These are phyloP conservation scores for Lordiphosa clarofinis DNA, from an alignment of 1,140 invertebrate species.

Conservation along the genomic window DNA sequence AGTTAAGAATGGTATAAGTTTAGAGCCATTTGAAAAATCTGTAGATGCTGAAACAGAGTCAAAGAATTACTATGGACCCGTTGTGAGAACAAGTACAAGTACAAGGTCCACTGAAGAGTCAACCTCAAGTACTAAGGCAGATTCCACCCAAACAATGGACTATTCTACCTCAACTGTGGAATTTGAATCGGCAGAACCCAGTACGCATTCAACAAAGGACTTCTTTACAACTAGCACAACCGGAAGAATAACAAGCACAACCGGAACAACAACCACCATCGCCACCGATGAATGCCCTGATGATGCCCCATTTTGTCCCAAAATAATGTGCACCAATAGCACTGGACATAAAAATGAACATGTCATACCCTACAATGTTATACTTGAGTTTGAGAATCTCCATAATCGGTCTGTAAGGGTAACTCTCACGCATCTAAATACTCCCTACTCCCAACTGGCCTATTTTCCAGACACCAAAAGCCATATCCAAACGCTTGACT, in stretches of 20 bases:
- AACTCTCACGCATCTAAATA: too few relatives aligned
- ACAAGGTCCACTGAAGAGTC: background rate
- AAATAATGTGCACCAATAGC: background rate
- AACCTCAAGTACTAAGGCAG: too few relatives aligned
- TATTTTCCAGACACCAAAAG: slow-evolving; percentile 16
- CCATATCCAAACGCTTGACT: background rate
- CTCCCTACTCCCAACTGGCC: slow-evolving; percentile 2
- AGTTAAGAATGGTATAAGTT: background rate
- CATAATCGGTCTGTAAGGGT: too few relatives aligned
- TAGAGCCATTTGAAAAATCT: background rate
- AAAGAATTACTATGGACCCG: background rate
- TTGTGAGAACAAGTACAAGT: background rate
- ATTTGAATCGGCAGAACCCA: too few relatives aligned
- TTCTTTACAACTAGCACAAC: too few relatives aligned
- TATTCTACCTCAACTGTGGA: too few relatives aligned
- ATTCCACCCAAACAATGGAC: too few relatives aligned
- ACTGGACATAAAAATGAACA: background rate
- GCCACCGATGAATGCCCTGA: background rate
- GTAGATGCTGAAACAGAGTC: background rate
- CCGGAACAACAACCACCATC: background rate
- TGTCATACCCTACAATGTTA: slow-evolving; percentile 4
- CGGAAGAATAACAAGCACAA: too few relatives aligned
- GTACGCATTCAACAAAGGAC: too few relatives aligned
- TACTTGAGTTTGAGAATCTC: background rate
- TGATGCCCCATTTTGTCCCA: background rate